These are phyloP conservation scores for Myrmophylax atrothorax DNA, from an alignment of 2,113 vertebrate species.

Conservation along the genomic window DNA sequence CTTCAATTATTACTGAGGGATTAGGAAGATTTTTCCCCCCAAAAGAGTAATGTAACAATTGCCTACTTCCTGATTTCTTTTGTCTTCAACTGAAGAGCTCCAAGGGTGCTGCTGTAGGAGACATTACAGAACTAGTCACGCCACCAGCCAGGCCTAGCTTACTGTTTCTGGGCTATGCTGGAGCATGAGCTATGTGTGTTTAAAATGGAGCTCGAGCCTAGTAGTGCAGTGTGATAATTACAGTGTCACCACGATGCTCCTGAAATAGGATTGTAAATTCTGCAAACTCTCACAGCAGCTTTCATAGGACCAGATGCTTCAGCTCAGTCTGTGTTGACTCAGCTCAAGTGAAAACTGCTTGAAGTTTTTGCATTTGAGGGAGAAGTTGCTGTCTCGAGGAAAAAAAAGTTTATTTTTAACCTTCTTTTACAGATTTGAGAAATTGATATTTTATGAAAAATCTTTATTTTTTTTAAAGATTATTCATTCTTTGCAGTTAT, in stretches of 20 bases:
- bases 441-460: background rate
- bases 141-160: background rate
- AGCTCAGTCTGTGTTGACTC: slow-evolving; percentile 61
- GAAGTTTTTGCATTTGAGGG: slow-evolving; percentile 43
- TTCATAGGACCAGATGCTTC: slow-evolving; percentile 68
- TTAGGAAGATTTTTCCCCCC: background rate
- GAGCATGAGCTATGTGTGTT: slow-evolving; percentile 8
- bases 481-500: background rate
- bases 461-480: background rate
- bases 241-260: slow-evolving; percentile 26
- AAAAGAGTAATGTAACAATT: background rate
- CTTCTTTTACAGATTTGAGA: background rate
- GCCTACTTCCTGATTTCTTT: background rate
- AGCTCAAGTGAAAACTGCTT: slow-evolving; percentile 57
- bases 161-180: background rate
- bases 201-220: slow-evolving; percentile 31
- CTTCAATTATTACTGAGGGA: background rate
- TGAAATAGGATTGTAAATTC: slow-evolving; percentile 64
- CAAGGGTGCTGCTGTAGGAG: background rate
- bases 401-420: background rate
- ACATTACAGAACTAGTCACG: background rate
- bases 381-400: slow-evolving; percentile 30
- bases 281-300: slow-evolving; percentile 45
- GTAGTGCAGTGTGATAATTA: slow-evolving; percentile 47
- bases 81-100: background rate